These are phyloP conservation scores for Spheniscus mendiculus DNA, from an alignment of 2,113 vertebrate genomes.

Conservation along the genomic window DNA sequence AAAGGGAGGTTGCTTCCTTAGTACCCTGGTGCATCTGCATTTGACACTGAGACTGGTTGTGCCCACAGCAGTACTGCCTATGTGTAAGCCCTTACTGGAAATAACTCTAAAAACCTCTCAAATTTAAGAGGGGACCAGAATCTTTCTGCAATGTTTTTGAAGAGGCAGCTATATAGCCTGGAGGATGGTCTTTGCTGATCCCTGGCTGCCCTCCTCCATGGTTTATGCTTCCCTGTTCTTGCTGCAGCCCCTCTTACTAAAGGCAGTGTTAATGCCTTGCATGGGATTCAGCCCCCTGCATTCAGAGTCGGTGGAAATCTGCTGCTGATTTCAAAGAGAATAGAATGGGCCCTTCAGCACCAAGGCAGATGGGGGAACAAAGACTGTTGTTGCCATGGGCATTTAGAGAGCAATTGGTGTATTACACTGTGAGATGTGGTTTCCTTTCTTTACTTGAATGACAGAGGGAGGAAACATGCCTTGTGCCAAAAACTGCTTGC, in stretches of 20 bases:
- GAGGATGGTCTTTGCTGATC: background rate
- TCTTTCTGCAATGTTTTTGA: background rate
- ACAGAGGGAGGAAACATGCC: background rate
- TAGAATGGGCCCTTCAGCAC: background rate
- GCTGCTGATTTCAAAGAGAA: background rate
- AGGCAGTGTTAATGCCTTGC: background rate
- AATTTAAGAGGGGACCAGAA: background rate
- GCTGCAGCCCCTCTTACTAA: background rate
- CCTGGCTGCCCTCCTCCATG: background rate
- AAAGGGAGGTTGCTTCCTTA: background rate
- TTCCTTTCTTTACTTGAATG: background rate
- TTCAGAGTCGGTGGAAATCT: background rate
- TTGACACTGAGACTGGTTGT: background rate
- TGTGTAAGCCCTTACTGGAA: background rate
- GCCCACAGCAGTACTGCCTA: background rate
- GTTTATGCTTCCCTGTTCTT: background rate
- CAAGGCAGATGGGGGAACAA: background rate
- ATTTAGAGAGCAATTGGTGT: background rate
- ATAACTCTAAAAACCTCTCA: background rate
- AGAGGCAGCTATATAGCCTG: background rate
- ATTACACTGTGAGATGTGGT: background rate
- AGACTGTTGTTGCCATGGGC: background rate
- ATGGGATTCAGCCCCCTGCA: background rate
- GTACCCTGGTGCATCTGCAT: background rate
- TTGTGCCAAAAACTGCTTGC: background rate